Conservation (phyloP, 64 coral and sea anemone genomes). For the Stichodactyla mertensii region DNA sequence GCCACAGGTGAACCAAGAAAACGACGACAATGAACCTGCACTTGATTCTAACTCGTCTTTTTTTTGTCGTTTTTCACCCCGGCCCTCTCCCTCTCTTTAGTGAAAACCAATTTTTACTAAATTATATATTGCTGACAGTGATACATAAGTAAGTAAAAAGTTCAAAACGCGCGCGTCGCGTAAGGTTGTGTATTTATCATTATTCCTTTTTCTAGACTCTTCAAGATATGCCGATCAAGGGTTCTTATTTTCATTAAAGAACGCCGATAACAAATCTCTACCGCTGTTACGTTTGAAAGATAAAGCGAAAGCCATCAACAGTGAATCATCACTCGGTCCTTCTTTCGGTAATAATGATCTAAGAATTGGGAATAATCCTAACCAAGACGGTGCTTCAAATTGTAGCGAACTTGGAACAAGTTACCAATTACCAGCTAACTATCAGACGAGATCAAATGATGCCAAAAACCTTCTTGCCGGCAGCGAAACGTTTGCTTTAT, state of each 20-base stretch:
- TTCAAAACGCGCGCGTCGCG: no score
- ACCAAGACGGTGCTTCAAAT: not conserved
- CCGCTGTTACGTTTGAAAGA: not conserved
- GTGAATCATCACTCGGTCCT: not conserved
- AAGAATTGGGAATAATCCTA: not conserved
- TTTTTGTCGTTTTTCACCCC: no score
- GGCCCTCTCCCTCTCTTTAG: no score
- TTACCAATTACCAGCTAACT: not conserved
- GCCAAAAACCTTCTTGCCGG: conserved; percentile 8
- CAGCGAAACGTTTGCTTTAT: not conserved
- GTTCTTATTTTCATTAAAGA: conserved; percentile 22
- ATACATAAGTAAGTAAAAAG: no score
- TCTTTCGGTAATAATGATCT: conserved; percentile 26
- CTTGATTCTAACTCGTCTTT: no score
- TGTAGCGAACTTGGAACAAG: not conserved
- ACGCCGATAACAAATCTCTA: not conserved
- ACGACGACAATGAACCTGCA: no score
- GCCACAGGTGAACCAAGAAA: no score
- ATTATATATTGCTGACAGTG: no score
- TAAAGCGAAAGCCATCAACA: not conserved
- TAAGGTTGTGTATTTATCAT: not conserved
- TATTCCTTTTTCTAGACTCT: not conserved
- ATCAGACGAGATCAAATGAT: not conserved
- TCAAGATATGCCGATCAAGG: not conserved
- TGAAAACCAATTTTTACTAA: no score